phyloP scores from a whole-genome alignment of 2,797 vertebrate species.

The Rhinatrema bivittatum region DNA sequence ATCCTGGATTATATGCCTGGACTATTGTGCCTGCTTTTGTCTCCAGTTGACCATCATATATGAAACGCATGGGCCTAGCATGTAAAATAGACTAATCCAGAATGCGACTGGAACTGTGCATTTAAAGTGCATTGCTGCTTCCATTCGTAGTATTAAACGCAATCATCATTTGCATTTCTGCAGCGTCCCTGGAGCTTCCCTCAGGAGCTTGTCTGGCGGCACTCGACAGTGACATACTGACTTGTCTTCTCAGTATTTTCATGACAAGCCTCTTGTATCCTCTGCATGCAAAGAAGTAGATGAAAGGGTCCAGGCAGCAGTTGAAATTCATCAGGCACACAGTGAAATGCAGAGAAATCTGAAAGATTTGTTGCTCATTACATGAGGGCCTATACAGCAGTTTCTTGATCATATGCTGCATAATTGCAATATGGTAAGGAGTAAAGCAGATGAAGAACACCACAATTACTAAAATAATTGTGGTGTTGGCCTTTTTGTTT shows the following conservation, averaged over 20 bases:
- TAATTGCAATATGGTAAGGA: constrained; percentile 83
- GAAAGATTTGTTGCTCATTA: constrained; percentile 64
- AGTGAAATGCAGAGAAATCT: constrained; percentile 84
- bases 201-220: constrained; percentile 73
- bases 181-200: constrained; percentile 72
- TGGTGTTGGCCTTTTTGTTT: constrained; percentile 86
- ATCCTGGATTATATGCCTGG: too few species aligned
- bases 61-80: too few species aligned
- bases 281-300: constrained; percentile 96
- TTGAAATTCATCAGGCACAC: constrained; percentile 95
- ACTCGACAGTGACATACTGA: constrained; percentile 83
- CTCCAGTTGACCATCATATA: too few species aligned
- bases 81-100: too few species aligned
- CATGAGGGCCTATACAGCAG: constrained; percentile 58
- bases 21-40: too few species aligned
- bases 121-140: too few species aligned
- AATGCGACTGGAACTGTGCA: too few species aligned
- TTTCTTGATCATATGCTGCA: constrained; percentile 92
- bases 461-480: constrained; percentile 85
- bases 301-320: constrained; percentile 88
- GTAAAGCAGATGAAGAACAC: constrained; percentile 88
- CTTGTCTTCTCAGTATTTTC: constrained; percentile 75
- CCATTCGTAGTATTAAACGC: too few species aligned
- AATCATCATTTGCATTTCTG: constrained; percentile 47
- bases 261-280: constrained; percentile 90